Evolutionary conservation across 2,113 vertebrate genomes (phyloP), one percentile per base, ranked within the genome.

Genomic region (Vulpes vulpes): DNA sequence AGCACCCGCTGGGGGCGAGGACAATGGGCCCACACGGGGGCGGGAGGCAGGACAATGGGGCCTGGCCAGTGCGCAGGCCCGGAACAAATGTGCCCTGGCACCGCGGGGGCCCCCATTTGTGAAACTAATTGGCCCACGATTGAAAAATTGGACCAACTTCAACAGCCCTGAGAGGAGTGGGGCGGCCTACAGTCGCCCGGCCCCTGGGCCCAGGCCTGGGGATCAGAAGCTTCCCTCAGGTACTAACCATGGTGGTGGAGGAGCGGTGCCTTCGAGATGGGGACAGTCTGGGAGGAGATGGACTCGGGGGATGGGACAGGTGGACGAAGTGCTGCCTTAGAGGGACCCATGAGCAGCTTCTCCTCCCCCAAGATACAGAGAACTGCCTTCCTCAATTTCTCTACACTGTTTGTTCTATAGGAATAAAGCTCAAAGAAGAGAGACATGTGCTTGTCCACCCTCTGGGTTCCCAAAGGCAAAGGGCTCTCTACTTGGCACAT

Each of bases 61-160:
- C 97, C 96, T 38, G 95, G 96, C 97, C 98, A 98, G 98, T 98
- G 98, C 96, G 98, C 96, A 98, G 98, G 98, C 98, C 98, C 96
- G 98, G 98, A 99, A 99, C 98, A 99, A 99, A 99, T 99, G 98
- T 96, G 98, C 97, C 98, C 97, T 98, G 98, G 98, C 98, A 99
- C 98, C 97, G 98, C 96, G 65, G 98, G 97, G 98, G 97, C 97
- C 98, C 98, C 99, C 98, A 99, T 99, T 99, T 99, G 98, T 99
- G 99, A 99, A 99, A 98, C 99, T 99, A 99, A 99, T 99, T 99
- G 99, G 99, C 98, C 99, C 98, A 96, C 94, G 96, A 98, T 98
- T 96, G 98, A 98, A 98, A 97, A 96, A 97, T 49, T 27, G 92
- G 98, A 92, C 97, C 71, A 91, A 87, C 96, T 98, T 97, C 73